Percentiles rank a stretch among this genome's conserved stretches.
Evolutionary conservation across 2,888 invertebrate species (phyloP).

Genomic region (Aspidiotus rigidus): DNA sequence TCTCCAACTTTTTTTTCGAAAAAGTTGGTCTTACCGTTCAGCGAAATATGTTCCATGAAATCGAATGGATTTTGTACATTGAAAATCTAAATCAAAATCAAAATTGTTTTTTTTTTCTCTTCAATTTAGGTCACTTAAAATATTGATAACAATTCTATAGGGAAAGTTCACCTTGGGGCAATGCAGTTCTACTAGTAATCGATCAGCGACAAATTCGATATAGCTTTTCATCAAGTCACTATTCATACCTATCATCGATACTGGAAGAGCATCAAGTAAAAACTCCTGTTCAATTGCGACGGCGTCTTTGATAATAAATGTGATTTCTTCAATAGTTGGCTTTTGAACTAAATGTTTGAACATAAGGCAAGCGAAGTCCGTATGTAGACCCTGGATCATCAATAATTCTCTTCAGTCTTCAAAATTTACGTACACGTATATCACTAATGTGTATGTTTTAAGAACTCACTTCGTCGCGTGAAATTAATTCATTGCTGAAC

Average conservation of each 20-base stretch:
- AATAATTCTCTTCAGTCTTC: conserved; percentile 31
- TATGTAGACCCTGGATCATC: conserved; percentile 72
- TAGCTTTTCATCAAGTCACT: conserved; percentile 90
- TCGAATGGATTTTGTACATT: conserved; percentile 92
- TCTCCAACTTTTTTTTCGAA: conserved; percentile 99
- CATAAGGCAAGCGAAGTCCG: conserved; percentile 97
- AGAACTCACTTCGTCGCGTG: conserved; percentile 72
- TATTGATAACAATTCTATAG: neutral
- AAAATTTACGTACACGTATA: too few relatives aligned
- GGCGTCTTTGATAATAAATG: conserved; percentile 79
- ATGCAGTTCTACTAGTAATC: conserved; percentile 76
- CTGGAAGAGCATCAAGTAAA: conserved; percentile 89
- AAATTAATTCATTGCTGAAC: conserved; percentile 97
- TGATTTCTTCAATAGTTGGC: conserved; percentile 65
- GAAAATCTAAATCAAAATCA: conserved; percentile 55
- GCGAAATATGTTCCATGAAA: conserved; percentile 96
- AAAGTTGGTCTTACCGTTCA: conserved; percentile 99
- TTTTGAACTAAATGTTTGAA: conserved; percentile 87
- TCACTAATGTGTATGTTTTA: too few relatives aligned
- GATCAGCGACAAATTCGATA: conserved; percentile 97
- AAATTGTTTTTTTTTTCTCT: too few relatives aligned
- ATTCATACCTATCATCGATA: conserved; percentile 95
- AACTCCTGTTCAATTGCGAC: conserved; percentile 96
- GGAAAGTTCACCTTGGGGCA: conserved; percentile 63
- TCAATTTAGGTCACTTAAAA: too few relatives aligned